phyloP scores from a whole-genome alignment of 2,888 invertebrate genomes.

The Pollenia angustigena region DNA sequence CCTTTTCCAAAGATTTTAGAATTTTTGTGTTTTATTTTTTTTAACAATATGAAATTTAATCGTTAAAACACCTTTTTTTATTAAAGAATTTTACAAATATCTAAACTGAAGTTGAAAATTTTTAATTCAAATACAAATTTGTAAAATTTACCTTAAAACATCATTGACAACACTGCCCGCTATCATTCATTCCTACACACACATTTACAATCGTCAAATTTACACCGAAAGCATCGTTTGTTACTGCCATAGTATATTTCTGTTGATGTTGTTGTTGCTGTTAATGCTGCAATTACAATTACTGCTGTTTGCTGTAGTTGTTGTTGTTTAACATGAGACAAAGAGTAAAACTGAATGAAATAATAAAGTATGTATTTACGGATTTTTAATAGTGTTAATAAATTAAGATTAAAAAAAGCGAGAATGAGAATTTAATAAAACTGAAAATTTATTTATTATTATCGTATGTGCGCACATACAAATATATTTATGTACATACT shows the following conservation, averaged over 20 bases:
- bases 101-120: too few species aligned
- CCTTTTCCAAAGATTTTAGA: too few species aligned
- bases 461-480: conserved; percentile 11
- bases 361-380: conserved; percentile 66
- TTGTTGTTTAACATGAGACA: conserved; percentile 30
- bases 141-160: too few species aligned
- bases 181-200: too few species aligned
- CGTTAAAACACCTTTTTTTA: too few species aligned
- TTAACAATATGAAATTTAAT: too few species aligned
- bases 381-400: conserved; percentile 70
- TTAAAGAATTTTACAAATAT: too few species aligned
- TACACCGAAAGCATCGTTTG: not conserved
- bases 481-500: not conserved
- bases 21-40: too few species aligned
- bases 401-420: conserved; percentile 67
- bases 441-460: conserved; percentile 57
- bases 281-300: conserved; percentile 9
- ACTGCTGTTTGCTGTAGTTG: not conserved
- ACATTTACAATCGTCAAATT: not conserved
- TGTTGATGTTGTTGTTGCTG: not conserved
- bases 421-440: conserved; percentile 59
- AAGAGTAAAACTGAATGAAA: conserved; percentile 58
- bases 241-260: not conserved
- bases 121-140: too few species aligned
- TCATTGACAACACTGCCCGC: too few species aligned